Evolutionary conservation across 1,140 invertebrate species (phyloP).

Genomic region (Rhagoletis zephyria): DNA sequence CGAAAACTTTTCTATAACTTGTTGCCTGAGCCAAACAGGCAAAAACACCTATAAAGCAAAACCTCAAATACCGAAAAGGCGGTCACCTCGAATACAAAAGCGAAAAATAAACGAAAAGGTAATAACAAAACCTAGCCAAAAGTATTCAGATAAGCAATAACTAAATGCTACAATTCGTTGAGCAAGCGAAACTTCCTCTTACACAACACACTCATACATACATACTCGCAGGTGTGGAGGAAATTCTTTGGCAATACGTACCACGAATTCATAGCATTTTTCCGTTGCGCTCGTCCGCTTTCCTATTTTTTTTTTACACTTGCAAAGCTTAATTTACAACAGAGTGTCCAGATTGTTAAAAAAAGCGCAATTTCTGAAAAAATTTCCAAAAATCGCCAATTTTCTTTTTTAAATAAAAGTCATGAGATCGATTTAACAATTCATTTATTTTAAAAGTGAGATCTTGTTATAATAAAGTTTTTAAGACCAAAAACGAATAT

Average conservation of each 20-base stretch:
- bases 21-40: neutral
- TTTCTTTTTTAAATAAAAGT: too few species aligned
- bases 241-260: neutral
- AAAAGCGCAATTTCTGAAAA: too few species aligned
- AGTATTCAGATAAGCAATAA: conserved; percentile 31
- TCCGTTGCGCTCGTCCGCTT: neutral
- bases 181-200: too few species aligned
- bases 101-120: neutral
- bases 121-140: neutral
- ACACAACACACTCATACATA: neutral
- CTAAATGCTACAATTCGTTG: neutral
- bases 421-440: too few species aligned
- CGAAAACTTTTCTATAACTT: neutral
- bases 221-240: neutral
- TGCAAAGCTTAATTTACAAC: neutral
- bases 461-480: too few species aligned
- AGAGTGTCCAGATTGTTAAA: too few species aligned
- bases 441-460: too few species aligned
- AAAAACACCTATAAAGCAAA: neutral
- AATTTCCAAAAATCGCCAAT: too few species aligned
- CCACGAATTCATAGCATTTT: neutral
- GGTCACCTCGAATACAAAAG: neutral
- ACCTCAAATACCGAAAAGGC: neutral
- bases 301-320: neutral
- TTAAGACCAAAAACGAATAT: too few species aligned